Evolutionary conservation across 2,888 invertebrate genomes (phyloP), one percentile per base, ranked within the genome.

Genomic region (Cartodere bifasciata): DNA sequence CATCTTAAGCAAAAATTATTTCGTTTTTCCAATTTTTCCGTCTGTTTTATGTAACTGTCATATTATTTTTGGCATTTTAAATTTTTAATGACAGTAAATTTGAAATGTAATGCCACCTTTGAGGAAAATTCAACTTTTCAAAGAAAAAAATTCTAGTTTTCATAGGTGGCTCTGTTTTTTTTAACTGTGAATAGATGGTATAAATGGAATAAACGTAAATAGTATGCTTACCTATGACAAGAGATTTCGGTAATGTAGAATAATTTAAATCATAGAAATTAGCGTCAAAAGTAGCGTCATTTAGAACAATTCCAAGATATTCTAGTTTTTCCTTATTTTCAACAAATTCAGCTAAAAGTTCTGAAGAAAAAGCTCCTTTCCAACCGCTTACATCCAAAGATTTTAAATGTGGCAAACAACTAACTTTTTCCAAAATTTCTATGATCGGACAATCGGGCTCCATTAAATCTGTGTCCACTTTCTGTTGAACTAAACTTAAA

Each of bases 371-470:
- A n/a, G 41, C 38, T 13, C 52, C 49, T 13, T 47, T 46, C 55
- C 58, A 56, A 6, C 72, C 71, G 31, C 76, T 77, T 32, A 79
- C 63, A 56, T 79, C 79, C 36, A 79, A 52, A 15, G 68, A 71
- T 14, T 58, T 55, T 24, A 79, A 55, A 42, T 68, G 55, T 23
- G 72, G 70, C 45, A 75, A 62, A 35, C 60, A 57, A 35, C 61
- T 48, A 13, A 54, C 47, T 34, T 54, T 53, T 42, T 63, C 60
- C 31, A 72, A 53, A 6, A 50, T 10, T 12, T 37, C 22, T 9
- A 36, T 28, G n/a, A 46, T 30, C 3, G 40, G 40, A 12, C 35
- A 36, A 29, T 56, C 52, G 39, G 60, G 60, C 16, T 57, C 41
- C 23, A 43, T 37, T 4, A 47, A 42, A 4, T 40, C 32, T 11